A percentile compares a stretch with the other conserved stretches of the same genome.
These are phyloP conservation scores for Erythrocercus mccallii DNA, from an alignment of 2,113 vertebrate species.

Conservation along the genomic window DNA sequence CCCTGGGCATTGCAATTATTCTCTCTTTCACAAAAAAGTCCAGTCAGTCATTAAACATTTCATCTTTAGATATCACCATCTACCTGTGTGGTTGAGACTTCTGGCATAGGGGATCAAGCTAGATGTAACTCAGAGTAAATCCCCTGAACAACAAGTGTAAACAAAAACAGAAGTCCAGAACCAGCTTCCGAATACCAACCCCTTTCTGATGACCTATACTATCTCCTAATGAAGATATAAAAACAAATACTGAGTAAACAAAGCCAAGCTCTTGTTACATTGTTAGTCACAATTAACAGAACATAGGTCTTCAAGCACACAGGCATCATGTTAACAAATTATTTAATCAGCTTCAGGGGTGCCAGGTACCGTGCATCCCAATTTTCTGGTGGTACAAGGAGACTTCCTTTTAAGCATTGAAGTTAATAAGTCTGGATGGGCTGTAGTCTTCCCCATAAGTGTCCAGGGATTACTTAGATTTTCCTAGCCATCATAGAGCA, in stretches of 20 bases:
- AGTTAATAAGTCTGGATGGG: not conserved
- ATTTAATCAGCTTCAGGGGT: not conserved
- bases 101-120: not conserved
- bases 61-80: not conserved
- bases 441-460: not conserved
- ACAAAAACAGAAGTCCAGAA: not conserved
- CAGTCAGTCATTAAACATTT: not conserved
- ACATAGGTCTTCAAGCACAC: not conserved
- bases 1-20: not conserved
- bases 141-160: not conserved
- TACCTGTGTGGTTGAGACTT: not conserved
- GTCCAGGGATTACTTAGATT: not conserved
- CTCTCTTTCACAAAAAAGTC: not conserved
- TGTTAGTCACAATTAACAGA: not conserved
- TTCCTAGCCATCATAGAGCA: not conserved
- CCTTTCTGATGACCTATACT: not conserved
- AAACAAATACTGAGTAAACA: not conserved
- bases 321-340: not conserved
- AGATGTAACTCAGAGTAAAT: not conserved
- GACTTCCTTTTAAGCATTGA: not conserved
- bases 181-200: not conserved
- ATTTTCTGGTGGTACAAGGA: not conserved
- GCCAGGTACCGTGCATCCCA: not conserved
- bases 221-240: not conserved
- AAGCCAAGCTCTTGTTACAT: not conserved